A percentile compares a stretch with the other conserved stretches of the same genome.
phyloP scores from a whole-genome alignment of 2,888 invertebrate species.

The Melanostoma mellinum region DNA sequence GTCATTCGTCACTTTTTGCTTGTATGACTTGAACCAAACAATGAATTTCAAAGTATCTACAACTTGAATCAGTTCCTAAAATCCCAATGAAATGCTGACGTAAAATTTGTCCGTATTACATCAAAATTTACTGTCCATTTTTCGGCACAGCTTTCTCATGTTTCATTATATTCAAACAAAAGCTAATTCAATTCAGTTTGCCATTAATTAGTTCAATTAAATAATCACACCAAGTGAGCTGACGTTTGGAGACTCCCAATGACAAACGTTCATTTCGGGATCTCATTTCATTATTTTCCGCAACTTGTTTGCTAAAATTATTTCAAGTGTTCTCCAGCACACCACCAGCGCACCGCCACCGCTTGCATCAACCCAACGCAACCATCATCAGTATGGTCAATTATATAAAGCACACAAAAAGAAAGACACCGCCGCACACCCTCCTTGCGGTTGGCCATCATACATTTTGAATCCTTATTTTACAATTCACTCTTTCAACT shows the following conservation, averaged over 20 bases:
- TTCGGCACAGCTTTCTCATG: not conserved
- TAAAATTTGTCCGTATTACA: too few relatives aligned
- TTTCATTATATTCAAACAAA: not conserved
- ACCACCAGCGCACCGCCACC: slow-evolving; percentile 14
- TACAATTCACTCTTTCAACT: slow-evolving; percentile 17
- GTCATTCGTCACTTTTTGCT: too few relatives aligned
- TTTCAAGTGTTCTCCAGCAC: slow-evolving; percentile 39
- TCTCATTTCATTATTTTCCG: slow-evolving; percentile 5
- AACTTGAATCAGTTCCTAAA: too few relatives aligned
- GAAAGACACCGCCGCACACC: slow-evolving; percentile 23
- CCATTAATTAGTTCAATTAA: slow-evolving; percentile 60
- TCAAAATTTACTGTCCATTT: too few relatives aligned
- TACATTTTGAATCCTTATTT: slow-evolving; percentile 47
- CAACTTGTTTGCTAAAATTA: slow-evolving; percentile 44
- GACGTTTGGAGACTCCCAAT: slow-evolving; percentile 7
- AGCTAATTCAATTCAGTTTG: slow-evolving; percentile 36
- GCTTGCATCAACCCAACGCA: not conserved
- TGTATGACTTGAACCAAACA: too few relatives aligned
- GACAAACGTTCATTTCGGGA: slow-evolving; percentile 28
- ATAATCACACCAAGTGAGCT: slow-evolving; percentile 45
- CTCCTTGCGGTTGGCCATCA: slow-evolving; percentile 7
- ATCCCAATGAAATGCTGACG: too few relatives aligned
- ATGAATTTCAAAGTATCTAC: too few relatives aligned
- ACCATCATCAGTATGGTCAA: slow-evolving; percentile 55
- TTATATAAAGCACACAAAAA: slow-evolving; percentile 39